Percentiles rank a stretch among this genome's conserved stretches.
These are phyloP conservation scores for Ctenopoma kingsleyae DNA, from an alignment of 2,797 vertebrate species.

Conservation along the genomic window DNA sequence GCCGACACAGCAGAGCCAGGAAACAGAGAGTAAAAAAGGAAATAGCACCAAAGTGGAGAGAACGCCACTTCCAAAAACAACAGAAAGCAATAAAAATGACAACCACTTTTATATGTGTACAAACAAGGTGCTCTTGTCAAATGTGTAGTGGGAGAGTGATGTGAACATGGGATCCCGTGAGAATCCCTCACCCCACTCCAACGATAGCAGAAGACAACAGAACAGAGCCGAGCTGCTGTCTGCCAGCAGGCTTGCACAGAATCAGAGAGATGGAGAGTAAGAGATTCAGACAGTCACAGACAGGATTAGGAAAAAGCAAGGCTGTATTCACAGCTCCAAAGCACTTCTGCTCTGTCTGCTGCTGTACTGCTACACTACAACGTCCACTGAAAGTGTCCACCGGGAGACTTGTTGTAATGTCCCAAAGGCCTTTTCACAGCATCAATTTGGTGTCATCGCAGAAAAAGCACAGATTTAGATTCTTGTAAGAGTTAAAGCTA, in stretches of 20 bases:
- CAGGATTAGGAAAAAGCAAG: conserved; percentile 42
- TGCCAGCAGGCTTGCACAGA: conserved; percentile 43
- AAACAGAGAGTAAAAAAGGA: conserved; percentile 42
- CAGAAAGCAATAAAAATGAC: conserved; percentile 64
- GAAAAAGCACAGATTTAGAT: neutral
- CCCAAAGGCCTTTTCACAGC: neutral
- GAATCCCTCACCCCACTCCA: conserved; percentile 27
- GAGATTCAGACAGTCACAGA: conserved; percentile 48
- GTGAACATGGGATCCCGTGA: conserved; percentile 71
- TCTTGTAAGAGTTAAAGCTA: too few species aligned
- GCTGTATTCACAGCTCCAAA: conserved; percentile 40
- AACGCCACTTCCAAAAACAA: conserved; percentile 51
- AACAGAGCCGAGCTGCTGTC: conserved; percentile 65
- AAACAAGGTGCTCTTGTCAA: conserved; percentile 69
- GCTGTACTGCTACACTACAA: neutral
- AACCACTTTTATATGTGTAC: conserved; percentile 65
- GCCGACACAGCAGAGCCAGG: conserved; percentile 37
- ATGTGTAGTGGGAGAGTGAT: conserved; percentile 62
- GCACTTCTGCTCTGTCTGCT: conserved; percentile 26
- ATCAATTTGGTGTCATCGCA: neutral
- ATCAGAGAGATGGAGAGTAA: conserved; percentile 46
- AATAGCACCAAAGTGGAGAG: conserved; percentile 44
- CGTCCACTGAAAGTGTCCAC: conserved; percentile 1
- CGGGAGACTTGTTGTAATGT: neutral
- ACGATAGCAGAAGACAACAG: conserved; percentile 55